phyloP scores from a whole-genome alignment of 1,140 invertebrate species.

The Drusus annulatus region DNA sequence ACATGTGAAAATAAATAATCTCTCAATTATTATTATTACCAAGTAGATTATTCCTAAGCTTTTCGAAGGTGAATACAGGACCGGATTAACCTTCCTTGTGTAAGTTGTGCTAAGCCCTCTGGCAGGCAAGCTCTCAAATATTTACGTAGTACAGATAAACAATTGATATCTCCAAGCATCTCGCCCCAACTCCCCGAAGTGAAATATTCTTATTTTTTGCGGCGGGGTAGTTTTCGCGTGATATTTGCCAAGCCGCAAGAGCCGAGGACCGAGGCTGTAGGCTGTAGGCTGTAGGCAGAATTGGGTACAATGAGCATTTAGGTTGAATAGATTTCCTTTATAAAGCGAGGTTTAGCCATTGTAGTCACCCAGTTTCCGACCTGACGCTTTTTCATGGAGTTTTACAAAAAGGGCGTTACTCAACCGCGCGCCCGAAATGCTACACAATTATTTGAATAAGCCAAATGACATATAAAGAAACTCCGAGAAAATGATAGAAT shows the following conservation, averaged over 20 bases:
- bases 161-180: too few relatives aligned
- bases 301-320: conserved; percentile 22
- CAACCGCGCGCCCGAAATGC: not conserved
- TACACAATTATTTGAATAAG: conserved; percentile 27
- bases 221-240: not conserved
- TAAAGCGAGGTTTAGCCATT: conserved; percentile 9
- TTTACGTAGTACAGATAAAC: too few relatives aligned
- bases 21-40: too few relatives aligned
- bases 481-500: conserved; percentile 22
- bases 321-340: conserved; percentile 26
- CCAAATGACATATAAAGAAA: conserved; percentile 9
- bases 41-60: too few relatives aligned
- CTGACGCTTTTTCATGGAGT: conserved; percentile 12
- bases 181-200: too few relatives aligned
- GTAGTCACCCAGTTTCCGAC: conserved; percentile 28
- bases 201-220: not conserved
- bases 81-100: too few relatives aligned
- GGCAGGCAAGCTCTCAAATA: too few relatives aligned
- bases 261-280: not conserved
- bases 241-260: not conserved
- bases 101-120: too few relatives aligned
- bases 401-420: conserved; percentile 15
- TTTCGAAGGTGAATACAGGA: too few relatives aligned
- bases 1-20: too few relatives aligned
- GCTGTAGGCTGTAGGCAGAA: conserved; percentile 24